Evolutionary conservation across 2,113 vertebrate genomes (phyloP).

Genomic region (Bubo blakistoni): DNA sequence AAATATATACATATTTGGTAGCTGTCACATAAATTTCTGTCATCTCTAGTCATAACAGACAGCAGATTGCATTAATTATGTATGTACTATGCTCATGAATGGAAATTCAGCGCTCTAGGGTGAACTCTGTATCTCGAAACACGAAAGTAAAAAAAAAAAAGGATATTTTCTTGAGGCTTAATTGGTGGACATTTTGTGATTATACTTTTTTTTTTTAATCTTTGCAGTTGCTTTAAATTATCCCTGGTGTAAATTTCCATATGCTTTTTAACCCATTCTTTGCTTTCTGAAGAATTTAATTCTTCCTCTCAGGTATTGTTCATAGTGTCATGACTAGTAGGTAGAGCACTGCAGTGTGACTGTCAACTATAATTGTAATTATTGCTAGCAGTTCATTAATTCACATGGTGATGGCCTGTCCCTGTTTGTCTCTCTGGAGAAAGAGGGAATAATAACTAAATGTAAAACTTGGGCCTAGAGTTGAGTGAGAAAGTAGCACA

Average conservation of each 20-base stretch:
- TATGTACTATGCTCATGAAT: slow-evolving; percentile 48
- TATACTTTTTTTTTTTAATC: not conserved
- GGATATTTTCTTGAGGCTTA: slow-evolving; percentile 6
- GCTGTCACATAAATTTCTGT: slow-evolving; percentile 43
- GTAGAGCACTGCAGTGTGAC: not conserved
- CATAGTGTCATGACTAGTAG: not conserved
- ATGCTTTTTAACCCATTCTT: slow-evolving; percentile 51
- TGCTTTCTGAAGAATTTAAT: not conserved
- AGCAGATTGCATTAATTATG: slow-evolving; percentile 51
- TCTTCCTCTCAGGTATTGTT: slow-evolving; percentile 16
- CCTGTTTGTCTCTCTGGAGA: slow-evolving; percentile 32
- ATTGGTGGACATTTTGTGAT: slow-evolving; percentile 42
- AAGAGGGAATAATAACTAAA: slow-evolving; percentile 17
- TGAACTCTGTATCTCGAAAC: not conserved
- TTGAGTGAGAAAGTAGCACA: not conserved
- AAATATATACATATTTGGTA: slow-evolving; percentile 42
- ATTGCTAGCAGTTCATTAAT: slow-evolving; percentile 49
- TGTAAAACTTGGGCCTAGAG: not conserved
- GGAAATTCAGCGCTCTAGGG: not conserved
- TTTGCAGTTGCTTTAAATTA: slow-evolving; percentile 30
- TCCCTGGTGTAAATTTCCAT: slow-evolving; percentile 36
- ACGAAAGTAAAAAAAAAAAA: not conserved
- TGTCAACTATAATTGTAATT: slow-evolving; percentile 51
- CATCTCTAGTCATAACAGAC: slow-evolving; percentile 13
- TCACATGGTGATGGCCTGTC: slow-evolving; percentile 31